A percentile compares a stretch with the other conserved stretches of the same genome.
Conservation (phyloP, 2,888 invertebrate species). For the Philonicus albiceps region DNA sequence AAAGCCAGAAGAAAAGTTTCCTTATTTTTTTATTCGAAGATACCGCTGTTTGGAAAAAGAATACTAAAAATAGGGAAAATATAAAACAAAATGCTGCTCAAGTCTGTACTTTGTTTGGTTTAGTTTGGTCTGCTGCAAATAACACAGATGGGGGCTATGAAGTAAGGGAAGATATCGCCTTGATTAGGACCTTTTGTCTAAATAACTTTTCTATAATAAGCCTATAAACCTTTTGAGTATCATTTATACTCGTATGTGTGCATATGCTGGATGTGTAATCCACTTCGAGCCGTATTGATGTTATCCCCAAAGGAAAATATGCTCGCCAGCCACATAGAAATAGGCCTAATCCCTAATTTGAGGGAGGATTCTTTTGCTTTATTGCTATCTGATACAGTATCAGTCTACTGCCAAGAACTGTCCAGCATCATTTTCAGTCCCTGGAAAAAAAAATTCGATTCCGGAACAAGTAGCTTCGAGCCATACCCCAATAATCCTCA, state of each 20-base stretch:
- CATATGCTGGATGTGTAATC: background rate
- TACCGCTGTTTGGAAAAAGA: background rate
- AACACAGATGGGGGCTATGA: background rate
- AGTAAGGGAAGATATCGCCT: background rate
- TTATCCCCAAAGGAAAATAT: background rate
- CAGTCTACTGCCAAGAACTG: background rate
- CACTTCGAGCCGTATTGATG: background rate
- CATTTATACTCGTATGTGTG: background rate
- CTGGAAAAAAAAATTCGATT: background rate
- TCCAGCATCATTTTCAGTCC: background rate
- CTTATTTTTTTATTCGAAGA: background rate
- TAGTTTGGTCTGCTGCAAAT: background rate
- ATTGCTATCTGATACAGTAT: slow-evolving; percentile 2
- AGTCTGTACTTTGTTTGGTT: background rate
- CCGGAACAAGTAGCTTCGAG: background rate
- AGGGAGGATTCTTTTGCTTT: slow-evolving; percentile 8
- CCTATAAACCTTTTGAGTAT: background rate
- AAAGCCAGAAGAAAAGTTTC: background rate
- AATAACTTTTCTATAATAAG: background rate
- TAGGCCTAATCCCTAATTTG: background rate
- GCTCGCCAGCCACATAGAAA: background rate
- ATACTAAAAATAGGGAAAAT: background rate
- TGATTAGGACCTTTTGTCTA: background rate
- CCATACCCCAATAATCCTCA: background rate
- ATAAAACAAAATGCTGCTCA: background rate